phyloP scores from a whole-genome alignment of 2,888 invertebrate genomes.

The Branchipolynoe longqiensis region DNA sequence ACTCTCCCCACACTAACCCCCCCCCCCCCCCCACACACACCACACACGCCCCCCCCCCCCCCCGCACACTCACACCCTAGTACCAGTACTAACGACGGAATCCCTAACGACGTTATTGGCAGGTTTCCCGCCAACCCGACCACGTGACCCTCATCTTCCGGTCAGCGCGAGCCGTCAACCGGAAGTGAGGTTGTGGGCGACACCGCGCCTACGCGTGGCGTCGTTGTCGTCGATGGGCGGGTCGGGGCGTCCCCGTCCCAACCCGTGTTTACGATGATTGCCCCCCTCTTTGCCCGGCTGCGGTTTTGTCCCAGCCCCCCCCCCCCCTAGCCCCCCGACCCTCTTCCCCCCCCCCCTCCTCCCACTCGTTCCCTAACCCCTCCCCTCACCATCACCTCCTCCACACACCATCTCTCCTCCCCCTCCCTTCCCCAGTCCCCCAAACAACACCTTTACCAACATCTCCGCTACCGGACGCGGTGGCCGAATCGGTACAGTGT shows the following conservation, averaged over 20 bases:
- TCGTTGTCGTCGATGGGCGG: background rate
- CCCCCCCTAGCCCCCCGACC: background rate
- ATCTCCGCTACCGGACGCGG: too few species aligned
- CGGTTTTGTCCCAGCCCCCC: constrained; percentile 4
- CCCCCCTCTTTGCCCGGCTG: too few species aligned
- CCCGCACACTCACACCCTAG: background rate
- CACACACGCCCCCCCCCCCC: background rate
- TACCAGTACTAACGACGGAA: too few species aligned
- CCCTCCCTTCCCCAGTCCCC: too few species aligned
- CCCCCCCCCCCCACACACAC: background rate
- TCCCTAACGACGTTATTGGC: too few species aligned
- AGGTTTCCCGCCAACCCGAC: background rate
- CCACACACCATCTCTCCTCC: too few species aligned
- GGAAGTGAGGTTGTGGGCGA: background rate
- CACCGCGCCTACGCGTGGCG: background rate
- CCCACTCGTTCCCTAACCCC: background rate
- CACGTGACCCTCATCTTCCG: background rate
- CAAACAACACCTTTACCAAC: too few species aligned
- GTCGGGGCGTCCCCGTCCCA: background rate
- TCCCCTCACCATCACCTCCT: too few species aligned
- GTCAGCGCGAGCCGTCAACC: background rate
- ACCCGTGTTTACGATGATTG: constrained; percentile 38
- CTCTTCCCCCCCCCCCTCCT: background rate
- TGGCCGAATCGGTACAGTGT: too few species aligned
- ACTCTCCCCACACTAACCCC: background rate